Evolutionary conservation across 2,888 invertebrate species (phyloP), one percentile per base, ranked within the genome.

Genomic region (Cynaeus angustus): DNA sequence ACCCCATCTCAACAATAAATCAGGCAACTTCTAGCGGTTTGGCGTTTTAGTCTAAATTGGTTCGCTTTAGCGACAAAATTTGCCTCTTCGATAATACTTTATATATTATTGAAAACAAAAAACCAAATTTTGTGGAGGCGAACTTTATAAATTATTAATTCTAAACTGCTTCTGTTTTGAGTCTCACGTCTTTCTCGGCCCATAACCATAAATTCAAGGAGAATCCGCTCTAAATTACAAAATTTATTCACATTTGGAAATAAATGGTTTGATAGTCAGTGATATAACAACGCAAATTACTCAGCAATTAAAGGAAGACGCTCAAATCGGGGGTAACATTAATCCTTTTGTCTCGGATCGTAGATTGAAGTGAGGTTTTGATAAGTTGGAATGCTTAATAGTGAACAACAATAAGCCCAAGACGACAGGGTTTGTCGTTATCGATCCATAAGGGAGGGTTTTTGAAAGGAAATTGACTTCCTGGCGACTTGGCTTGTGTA

Each of bases 401-500:
- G 33, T 1, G 59, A 59, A 59, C 46, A 46, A 46, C 33, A 46
- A 59, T 33, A 43, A 10, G 9, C 16, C 26, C 16, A 56, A 56
- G 41, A 41, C 9, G 37, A 28, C 16, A n/a, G 56, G 43, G 56
- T 12, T 56, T 30, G 37, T 16, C 53, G 21, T n/a, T n/a, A 59
- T 59, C 59, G 59, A 59, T 59, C 45, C 21, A 21, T 41, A 21
- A 55, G 16, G 30, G 53, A 21, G 38, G 28, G 59, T 59, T 59
- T 59, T 59, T 28, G 9, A 43, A 45, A 59, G 59, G 59, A 59
- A 59, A 59, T 59, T 59, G 59, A 30, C 56, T 56, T 56, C 56
- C 56, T 41, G 43, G 10, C 21, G 9, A 12, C 41, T 30, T 10
- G n/a, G 41, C 13, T 16, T 6, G 16, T 50, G 41, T 55, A 38